phyloP scores from a whole-genome alignment of 2,888 invertebrate species.

The Caenorhabditis sinica region DNA sequence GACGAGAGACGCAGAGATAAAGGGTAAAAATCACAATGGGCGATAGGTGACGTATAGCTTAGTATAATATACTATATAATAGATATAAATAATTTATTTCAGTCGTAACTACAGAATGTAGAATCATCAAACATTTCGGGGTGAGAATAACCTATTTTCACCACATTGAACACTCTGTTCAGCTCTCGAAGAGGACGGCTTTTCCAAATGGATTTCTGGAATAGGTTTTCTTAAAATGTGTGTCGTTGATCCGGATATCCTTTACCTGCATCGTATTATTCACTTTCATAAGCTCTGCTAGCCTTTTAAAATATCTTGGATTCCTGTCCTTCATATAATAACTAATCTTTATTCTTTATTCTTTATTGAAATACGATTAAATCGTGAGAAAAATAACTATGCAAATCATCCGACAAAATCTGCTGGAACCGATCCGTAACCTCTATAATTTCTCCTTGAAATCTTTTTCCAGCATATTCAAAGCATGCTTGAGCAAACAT shows the following conservation, averaged over 20 bases:
- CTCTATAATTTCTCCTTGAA: conserved; percentile 9
- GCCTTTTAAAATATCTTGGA: background rate
- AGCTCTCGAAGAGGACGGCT: conserved; percentile 22
- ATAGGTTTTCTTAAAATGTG: background rate
- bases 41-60: too few species aligned
- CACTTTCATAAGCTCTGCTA: conserved; percentile 20
- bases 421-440: conserved; percentile 27
- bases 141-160: conserved; percentile 64
- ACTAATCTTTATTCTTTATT: too few species aligned
- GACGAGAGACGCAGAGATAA: background rate
- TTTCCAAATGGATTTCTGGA: conserved; percentile 21
- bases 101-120: conserved; percentile 20
- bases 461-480: conserved; percentile 32
- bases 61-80: background rate
- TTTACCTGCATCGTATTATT: conserved; percentile 23
- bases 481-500: conserved; percentile 24
- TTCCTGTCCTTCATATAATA: conserved; percentile 12
- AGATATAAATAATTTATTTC: too few species aligned
- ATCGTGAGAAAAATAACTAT: conserved; percentile 3
- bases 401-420: conserved; percentile 18
- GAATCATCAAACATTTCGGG: conserved; percentile 55
- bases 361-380: background rate
- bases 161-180: conserved; percentile 62
- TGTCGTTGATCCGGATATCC: background rate
- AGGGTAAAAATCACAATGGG: background rate